These are phyloP conservation scores for Upupa epops DNA, from an alignment of 2,113 vertebrate species.

Conservation along the genomic window DNA sequence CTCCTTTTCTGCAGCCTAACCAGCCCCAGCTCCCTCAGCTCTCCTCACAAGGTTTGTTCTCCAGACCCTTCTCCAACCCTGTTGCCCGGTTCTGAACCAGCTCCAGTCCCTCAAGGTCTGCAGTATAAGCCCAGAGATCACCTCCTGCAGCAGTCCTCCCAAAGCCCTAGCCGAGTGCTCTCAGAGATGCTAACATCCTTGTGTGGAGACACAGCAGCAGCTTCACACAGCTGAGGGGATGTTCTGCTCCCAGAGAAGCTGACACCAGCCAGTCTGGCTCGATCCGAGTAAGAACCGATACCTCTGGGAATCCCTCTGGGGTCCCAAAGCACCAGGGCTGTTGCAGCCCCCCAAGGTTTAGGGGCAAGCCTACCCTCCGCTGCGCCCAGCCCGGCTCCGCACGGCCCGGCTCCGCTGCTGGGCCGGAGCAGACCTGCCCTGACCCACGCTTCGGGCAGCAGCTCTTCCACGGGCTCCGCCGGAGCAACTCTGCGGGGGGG, in stretches of 20 bases:
- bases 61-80: no score
- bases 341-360: no score
- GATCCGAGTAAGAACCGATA: background rate
- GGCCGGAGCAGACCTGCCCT: no score
- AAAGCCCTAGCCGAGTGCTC: fast-evolving
- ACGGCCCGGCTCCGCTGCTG: background rate
- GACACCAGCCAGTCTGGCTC: background rate
- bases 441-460: fast-evolving
- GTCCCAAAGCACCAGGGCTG: background rate
- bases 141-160: fast-evolving
- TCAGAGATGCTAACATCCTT: fast-evolving
- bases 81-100: no score
- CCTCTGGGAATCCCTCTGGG: fast-evolving
- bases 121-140: background rate
- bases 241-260: fast-evolving
- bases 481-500: no score
- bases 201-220: fast-evolving
- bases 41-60: no score
- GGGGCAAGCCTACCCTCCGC: no score
- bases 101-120: no score
- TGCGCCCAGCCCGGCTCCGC: background rate
- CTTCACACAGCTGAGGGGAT: fast-evolving
- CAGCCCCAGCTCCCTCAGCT: no score
- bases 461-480: background rate
- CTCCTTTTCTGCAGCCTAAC: no score